A percentile compares a stretch with the other conserved stretches of the same genome.
These are phyloP conservation scores for Drosophila recens DNA, from an alignment of 2,888 invertebrate genomes.

Conservation along the genomic window DNA sequence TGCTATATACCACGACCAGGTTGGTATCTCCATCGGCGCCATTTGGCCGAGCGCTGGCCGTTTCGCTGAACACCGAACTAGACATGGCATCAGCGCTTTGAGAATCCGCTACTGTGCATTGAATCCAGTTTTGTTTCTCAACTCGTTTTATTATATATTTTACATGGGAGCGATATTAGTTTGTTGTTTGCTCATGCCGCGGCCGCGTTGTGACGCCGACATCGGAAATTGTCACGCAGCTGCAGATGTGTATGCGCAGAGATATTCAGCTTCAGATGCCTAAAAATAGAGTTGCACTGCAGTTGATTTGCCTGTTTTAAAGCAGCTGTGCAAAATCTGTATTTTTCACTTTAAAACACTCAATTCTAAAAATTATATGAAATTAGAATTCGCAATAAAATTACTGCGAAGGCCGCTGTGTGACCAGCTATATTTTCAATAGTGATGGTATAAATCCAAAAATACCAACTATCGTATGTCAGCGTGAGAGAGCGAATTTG, in stretches of 20 bases:
- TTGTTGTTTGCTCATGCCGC: constrained; percentile 67
- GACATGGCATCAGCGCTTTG: constrained; percentile 73
- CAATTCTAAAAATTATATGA: constrained; percentile 56
- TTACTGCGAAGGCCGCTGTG: constrained; percentile 40
- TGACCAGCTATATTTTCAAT: constrained; percentile 46
- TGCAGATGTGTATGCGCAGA: constrained; percentile 14
- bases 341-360: constrained; percentile 37
- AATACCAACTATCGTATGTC: constrained; percentile 13
- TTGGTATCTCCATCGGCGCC: constrained; percentile 79
- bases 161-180: constrained; percentile 38
- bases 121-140: constrained; percentile 9
- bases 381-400: constrained; percentile 69
- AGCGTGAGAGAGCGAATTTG: constrained; percentile 7
- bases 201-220: constrained; percentile 76
- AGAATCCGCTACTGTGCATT: constrained; percentile 21
- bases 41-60: constrained; percentile 60
- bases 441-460: constrained; percentile 21
- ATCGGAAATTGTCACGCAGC: constrained; percentile 37
- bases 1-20: constrained; percentile 93
- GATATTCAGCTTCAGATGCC: constrained; percentile 20
- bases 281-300: constrained; percentile 36
- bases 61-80: constrained; percentile 84
- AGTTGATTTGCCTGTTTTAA: constrained; percentile 11
- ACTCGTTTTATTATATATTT: constrained; percentile 19
- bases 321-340: constrained; percentile 14